Evolutionary conservation across 64 coral and sea anemone genomes (phyloP).

Genomic region (Montipora cactus): DNA sequence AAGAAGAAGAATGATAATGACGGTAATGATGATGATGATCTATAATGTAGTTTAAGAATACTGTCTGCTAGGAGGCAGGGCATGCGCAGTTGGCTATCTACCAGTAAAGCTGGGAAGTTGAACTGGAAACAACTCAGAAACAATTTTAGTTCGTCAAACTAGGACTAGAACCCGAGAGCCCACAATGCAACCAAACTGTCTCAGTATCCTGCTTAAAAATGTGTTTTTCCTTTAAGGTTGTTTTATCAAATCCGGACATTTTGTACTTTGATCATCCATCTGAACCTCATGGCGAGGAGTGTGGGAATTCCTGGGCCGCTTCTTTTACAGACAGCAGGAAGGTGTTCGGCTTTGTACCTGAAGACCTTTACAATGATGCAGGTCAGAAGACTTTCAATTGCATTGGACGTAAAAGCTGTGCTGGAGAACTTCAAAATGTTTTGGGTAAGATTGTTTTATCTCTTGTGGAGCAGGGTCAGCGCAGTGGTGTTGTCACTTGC

Average conservation of each 20-base stretch:
- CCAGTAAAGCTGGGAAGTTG: no score
- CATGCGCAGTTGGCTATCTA: no score
- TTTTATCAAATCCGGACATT: conserved; percentile 64
- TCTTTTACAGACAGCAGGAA: conserved; percentile 57
- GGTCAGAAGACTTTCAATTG: conserved; percentile 13
- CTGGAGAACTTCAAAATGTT: background rate
- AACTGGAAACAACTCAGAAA: background rate
- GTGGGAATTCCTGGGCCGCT: conserved; percentile 75
- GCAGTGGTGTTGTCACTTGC: no score
- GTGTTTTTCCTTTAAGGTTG: conserved; percentile 27
- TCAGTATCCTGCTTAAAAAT: background rate
- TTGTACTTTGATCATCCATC: conserved; percentile 76
- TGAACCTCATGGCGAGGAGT: conserved; percentile 69
- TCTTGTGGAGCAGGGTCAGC: background rate
- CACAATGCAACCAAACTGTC: no score
- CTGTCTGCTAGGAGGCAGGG: no score
- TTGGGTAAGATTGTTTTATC: background rate
- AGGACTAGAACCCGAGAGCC: no score
- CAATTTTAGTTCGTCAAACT: background rate
- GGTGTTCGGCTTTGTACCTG: conserved; percentile 65
- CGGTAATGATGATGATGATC: no score
- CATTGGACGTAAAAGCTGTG: conserved; percentile 1
- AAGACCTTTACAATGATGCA: conserved; percentile 37
- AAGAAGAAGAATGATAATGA: no score
- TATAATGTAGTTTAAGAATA: background rate